These are phyloP conservation scores for Nemotelus nigrinus DNA, from an alignment of 2,888 invertebrate species.

Conservation along the genomic window DNA sequence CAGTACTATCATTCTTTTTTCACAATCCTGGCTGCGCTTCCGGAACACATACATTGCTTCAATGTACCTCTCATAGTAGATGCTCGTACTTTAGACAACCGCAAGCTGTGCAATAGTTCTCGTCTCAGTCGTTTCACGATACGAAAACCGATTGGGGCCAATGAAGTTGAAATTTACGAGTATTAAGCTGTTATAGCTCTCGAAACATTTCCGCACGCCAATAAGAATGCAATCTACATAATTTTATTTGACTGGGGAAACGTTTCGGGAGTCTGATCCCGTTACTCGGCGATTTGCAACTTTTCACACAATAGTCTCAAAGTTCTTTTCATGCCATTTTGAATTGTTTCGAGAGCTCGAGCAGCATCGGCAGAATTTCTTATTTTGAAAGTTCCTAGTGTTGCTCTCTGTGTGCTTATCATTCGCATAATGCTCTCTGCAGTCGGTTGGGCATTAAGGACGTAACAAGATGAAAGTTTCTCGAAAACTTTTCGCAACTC, in stretches of 20 bases:
- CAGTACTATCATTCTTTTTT: not conserved
- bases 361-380: no score
- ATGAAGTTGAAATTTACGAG: conserved; percentile 38
- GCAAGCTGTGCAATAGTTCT: not conserved
- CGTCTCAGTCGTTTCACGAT: not conserved
- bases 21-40: not conserved
- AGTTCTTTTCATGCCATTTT: no score
- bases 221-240: conserved; percentile 25
- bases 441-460: no score
- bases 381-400: no score
- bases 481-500: no score
- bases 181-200: conserved; percentile 3
- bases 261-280: not conserved
- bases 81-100: no score
- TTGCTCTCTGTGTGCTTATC: no score
- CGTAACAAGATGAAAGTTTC: no score
- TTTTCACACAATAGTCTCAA: not conserved
- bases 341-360: no score
- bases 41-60: not conserved
- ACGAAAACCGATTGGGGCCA: conserved; percentile 31
- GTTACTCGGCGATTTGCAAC: conserved; percentile 22
- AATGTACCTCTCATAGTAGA: not conserved
- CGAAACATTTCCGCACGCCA: conserved; percentile 3
- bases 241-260: conserved; percentile 23
- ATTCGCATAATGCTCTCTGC: no score